phyloP scores from a whole-genome alignment of 2,888 invertebrate genomes.

The Diloba caeruleocephala region DNA sequence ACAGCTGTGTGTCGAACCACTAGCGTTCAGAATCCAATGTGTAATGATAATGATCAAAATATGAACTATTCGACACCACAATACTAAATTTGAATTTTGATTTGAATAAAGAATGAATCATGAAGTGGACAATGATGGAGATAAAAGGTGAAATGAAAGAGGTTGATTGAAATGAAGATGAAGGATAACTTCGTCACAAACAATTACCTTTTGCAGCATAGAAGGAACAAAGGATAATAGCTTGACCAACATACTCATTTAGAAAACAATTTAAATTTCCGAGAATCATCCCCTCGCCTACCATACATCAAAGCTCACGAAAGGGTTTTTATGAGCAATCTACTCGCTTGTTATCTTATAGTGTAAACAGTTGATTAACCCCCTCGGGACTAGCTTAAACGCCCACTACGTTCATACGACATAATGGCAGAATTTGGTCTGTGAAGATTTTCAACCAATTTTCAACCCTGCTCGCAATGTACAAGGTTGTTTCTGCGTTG shows the following conservation, averaged over 20 bases:
- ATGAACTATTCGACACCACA: no score
- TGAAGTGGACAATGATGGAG: no score
- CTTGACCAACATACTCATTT: slow-evolving; percentile 18
- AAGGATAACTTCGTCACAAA: no score
- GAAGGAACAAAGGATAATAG: slow-evolving; percentile 4
- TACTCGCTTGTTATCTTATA: slow-evolving; percentile 52
- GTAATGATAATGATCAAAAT: no score
- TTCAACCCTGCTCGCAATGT: slow-evolving; percentile 6
- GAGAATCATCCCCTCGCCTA: slow-evolving; percentile 11
- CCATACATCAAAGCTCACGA: slow-evolving; percentile 36
- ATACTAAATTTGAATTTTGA: no score
- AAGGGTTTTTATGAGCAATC: slow-evolving; percentile 58
- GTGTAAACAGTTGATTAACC: slow-evolving; percentile 61
- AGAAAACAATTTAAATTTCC: slow-evolving; percentile 31
- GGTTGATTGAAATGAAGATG: no score
- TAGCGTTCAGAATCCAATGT: no score
- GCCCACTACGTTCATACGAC: slow-evolving; percentile 55
- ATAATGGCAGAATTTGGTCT: slow-evolving; percentile 45
- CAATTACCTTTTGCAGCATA: no score
- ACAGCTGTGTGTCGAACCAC: no score
- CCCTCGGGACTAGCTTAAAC: slow-evolving; percentile 54
- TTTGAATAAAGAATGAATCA: no score
- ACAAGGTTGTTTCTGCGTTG: slow-evolving; percentile 26
- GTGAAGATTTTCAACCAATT: slow-evolving; percentile 6
- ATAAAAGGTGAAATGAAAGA: no score